Percentiles rank a stretch among this genome's conserved stretches.
These are phyloP conservation scores for Plebejus melissa DNA, from an alignment of 2,888 invertebrate species.

Conservation along the genomic window DNA sequence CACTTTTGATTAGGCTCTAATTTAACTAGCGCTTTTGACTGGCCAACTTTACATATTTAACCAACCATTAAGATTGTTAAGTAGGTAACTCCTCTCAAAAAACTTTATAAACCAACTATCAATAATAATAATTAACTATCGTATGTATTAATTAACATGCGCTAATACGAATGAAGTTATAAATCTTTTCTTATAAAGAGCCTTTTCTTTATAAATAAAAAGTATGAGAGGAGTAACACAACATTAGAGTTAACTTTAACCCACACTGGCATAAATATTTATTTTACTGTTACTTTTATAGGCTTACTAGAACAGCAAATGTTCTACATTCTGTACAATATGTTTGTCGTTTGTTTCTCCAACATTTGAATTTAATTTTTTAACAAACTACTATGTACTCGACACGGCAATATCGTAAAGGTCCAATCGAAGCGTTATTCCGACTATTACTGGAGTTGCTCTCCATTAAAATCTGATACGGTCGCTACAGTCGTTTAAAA, in stretches of 20 bases:
- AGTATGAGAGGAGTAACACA: background rate
- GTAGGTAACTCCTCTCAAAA: no score
- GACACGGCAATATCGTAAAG: conserved; percentile 37
- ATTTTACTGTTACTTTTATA: background rate
- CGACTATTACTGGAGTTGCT: conserved; percentile 38
- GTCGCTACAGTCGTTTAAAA: conserved; percentile 4
- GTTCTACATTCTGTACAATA: background rate
- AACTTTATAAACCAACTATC: no score
- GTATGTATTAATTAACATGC: no score
- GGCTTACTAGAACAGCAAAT: background rate
- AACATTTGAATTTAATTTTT: conserved; percentile 14
- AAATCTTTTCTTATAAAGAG: no score
- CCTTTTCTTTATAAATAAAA: background rate
- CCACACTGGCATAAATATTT: background rate
- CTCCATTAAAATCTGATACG: conserved; percentile 46
- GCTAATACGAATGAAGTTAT: no score
- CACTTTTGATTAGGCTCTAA: no score
- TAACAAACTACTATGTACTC: conserved; percentile 29
- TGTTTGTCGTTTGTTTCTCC: background rate
- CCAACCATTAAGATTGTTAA: no score
- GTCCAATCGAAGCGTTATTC: conserved; percentile 41
- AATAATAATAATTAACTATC: no score
- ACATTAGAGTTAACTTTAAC: background rate
- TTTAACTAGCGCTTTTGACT: no score
- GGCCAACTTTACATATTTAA: no score